Evolutionary conservation across 2,888 invertebrate genomes (phyloP), one percentile per base, ranked within the genome.

Genomic region (Tiphia femorata): DNA sequence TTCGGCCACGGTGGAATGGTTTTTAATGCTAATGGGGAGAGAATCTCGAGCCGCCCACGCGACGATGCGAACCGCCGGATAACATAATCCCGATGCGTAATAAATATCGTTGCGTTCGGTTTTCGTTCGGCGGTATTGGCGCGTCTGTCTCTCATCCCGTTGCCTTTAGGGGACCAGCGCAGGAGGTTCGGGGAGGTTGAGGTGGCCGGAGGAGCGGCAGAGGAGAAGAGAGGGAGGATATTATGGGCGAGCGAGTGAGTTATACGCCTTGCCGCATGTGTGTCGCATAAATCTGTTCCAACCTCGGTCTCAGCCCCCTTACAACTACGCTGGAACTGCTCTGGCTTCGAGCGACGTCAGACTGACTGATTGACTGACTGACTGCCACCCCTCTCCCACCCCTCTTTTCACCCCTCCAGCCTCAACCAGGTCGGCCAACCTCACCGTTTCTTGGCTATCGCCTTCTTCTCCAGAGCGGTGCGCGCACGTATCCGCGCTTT

Each of bases 201-300:
- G 62, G 25, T n/a, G n/a, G 37, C 17, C 16, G 35, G 35, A 51
- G 66, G 49, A 70, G 73, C 59, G 50, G 67, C 67, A 60, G 67
- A 60, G 70, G 62, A 60, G 65, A 80, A 71, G 68, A 55, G 65
- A 64, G 75, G 73, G 75, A 73, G 77, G 75, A 80, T 80, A 80
- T 81, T 81, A 81, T 78, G 80, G 80, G 77, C 78, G 79, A 79
- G 74, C 77, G 79, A 82, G 81, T 82, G 82, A 82, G 82, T 82
- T 82, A 81, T 81, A 81, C 78, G 80, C 71, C 67, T 76, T 75
- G 81, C 76, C 80, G 81, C 82, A 81, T 82, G 80, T 80, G 82
- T 80, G 81, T 80, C 82, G 80, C 81, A 82, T 82, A 82, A 82
- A 82, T 82, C 82, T 80, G 81, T 77, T 75, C 73, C 73, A 72